phyloP scores from a whole-genome alignment of 2,888 invertebrate genomes.

The Leucoma salicis region DNA sequence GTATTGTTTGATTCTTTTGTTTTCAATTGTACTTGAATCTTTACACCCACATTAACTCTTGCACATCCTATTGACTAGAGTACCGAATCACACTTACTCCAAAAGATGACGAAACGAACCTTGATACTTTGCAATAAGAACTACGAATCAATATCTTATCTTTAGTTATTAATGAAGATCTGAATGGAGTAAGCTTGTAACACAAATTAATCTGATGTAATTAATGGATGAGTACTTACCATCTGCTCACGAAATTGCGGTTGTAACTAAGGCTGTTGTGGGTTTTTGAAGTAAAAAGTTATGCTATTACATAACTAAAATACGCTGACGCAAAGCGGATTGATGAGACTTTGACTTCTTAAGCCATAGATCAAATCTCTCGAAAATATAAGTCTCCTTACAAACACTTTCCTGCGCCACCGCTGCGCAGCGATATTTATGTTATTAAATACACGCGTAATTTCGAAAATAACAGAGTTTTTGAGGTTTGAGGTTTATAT shows the following conservation, averaged over 20 bases:
- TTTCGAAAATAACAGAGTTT: too few species aligned
- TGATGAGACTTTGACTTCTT: too few species aligned
- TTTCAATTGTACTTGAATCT: slow-evolving; percentile 27
- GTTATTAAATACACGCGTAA: too few species aligned
- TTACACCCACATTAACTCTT: slow-evolving; percentile 36
- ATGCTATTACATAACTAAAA: neutral
- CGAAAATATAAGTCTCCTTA: too few species aligned
- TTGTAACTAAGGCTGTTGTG: slow-evolving; percentile 17
- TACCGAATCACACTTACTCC: slow-evolving; percentile 14
- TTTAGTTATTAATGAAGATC: slow-evolving; percentile 27
- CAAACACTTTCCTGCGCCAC: too few species aligned
- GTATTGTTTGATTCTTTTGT: slow-evolving; percentile 3
- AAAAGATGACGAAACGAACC: slow-evolving; percentile 10
- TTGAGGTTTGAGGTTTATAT: too few species aligned
- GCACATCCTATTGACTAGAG: slow-evolving; percentile 29
- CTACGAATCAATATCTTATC: slow-evolving; percentile 15
- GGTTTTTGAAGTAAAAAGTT: slow-evolving; percentile 8
- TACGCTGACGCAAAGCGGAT: too few species aligned
- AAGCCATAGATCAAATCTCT: too few species aligned
- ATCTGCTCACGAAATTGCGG: slow-evolving; percentile 20
- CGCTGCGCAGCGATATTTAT: too few species aligned
- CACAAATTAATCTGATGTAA: slow-evolving; percentile 30
- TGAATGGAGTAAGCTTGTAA: slow-evolving; percentile 27
- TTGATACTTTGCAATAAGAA: slow-evolving; percentile 9
- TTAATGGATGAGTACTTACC: slow-evolving; percentile 22